Evolutionary conservation across 2,113 vertebrate species (phyloP).

Genomic region (Rhinolophus ferrumequinum): DNA sequence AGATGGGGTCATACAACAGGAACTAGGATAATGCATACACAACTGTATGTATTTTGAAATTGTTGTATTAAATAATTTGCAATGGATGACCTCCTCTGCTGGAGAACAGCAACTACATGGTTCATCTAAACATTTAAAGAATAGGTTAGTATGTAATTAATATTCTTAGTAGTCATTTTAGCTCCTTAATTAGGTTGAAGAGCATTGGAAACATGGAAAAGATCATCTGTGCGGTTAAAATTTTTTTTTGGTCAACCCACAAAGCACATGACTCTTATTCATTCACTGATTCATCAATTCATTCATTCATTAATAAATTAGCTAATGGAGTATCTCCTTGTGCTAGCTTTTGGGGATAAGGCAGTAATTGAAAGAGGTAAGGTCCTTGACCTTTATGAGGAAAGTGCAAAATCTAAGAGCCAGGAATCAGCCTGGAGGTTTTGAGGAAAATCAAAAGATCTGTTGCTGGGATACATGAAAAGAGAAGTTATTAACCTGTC

Average conservation of each 20-base stretch:
- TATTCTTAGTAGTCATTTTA: conserved; percentile 9
- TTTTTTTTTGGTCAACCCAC: background rate
- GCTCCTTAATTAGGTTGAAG: background rate
- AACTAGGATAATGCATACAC: background rate
- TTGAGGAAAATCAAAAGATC: background rate
- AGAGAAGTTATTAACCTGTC: background rate
- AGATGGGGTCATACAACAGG: background rate
- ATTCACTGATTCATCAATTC: background rate
- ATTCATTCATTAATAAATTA: background rate
- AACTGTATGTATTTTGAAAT: background rate
- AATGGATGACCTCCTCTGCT: background rate
- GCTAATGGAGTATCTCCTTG: background rate
- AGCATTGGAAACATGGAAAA: background rate
- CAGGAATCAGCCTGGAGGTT: background rate
- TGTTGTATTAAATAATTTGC: background rate
- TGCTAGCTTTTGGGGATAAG: background rate
- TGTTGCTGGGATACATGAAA: background rate
- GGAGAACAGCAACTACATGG: background rate
- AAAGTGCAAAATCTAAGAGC: background rate
- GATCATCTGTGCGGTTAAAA: background rate
- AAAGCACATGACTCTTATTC: background rate
- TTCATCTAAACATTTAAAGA: background rate
- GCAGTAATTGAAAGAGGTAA: background rate
- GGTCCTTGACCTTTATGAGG: background rate
- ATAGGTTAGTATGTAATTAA: background rate